Base-by-base conservation (phyloP, 2,113 vertebrate species). In the Phrynocephalus versicolor region DNA sequence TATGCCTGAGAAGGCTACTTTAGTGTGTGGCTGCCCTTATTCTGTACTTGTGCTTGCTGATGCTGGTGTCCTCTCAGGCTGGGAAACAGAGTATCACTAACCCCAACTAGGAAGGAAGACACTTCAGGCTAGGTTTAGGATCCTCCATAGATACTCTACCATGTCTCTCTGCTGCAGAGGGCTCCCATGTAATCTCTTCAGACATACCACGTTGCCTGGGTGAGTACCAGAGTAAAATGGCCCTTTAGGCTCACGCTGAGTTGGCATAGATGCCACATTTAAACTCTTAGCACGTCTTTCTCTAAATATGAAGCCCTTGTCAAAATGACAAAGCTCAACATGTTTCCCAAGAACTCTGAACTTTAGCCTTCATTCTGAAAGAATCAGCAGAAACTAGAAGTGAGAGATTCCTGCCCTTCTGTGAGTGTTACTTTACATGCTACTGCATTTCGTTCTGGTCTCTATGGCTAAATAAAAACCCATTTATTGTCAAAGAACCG, bases 401-500 rank as follows among this genome's bases (percentile, higher is more conserved):
- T 85, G n/a, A n/a, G 39, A 39, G 23, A 79, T 1, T 33, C 37
- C 57, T 23, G 14, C 35, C 30, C 10, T 86, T 58, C 92, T 90
- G 89, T 16, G 35, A 85, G 88, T 84, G 55, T 91, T 91, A 16
- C 1, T 90, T 6, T 85, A 79, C 76, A 15, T 35, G 18, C 6
- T 85, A 67, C 58, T 72, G 62, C n/a, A 87, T 16, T 88, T 88
- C 39, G 91, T 87, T 84, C 35, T 51, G 74, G 27, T 86, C 88
- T 84, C 1, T 84, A 87, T 60, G 69, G 27, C 82, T 45, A 81
- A 79, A 79, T 84, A 64, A 93, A 89, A 7, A 1, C 1, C 60
- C 79, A 21, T 90, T 92, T 93, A 84, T 90, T 91, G 85, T 70
- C 60, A 92, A 89, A 95, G 85, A 27, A 80, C 21, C 87, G 58